These are phyloP conservation scores for Pomatorhinus ruficollis DNA, from an alignment of 2,113 vertebrate species.

Conservation along the genomic window DNA sequence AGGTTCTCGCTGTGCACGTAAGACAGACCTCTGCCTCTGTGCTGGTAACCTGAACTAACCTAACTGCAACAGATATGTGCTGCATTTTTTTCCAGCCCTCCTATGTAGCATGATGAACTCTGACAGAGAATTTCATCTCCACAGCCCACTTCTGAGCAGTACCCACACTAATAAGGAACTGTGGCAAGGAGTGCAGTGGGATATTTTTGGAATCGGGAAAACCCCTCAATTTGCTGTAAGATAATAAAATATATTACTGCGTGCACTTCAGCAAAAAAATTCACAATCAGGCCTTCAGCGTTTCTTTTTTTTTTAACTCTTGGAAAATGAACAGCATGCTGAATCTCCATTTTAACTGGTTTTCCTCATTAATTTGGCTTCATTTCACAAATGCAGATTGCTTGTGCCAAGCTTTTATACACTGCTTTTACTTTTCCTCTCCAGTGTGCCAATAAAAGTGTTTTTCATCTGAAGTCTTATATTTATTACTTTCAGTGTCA, in stretches of 20 bases:
- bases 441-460: constrained; percentile 25
- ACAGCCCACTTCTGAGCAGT: neutral
- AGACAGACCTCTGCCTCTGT: neutral
- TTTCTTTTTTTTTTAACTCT: neutral
- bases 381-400: neutral
- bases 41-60: neutral
- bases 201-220: neutral
- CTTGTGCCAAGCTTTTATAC: neutral
- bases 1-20: neutral
- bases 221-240: neutral
- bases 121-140: neutral
- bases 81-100: neutral
- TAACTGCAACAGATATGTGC: neutral
- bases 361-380: constrained; percentile 23
- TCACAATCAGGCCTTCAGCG: neutral
- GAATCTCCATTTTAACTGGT: neutral
- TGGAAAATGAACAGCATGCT: neutral
- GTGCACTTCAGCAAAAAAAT: neutral
- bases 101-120: neutral
- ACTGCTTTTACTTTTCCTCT: neutral
- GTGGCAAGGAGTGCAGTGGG: neutral
- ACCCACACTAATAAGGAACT: neutral
- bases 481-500: constrained; percentile 53
- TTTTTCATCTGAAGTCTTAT: constrained; percentile 45
- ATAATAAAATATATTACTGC: neutral